A percentile compares a stretch with the other conserved stretches of the same genome.
Conservation (phyloP, 2,797 vertebrate species). For the Alcedo atthis region DNA sequence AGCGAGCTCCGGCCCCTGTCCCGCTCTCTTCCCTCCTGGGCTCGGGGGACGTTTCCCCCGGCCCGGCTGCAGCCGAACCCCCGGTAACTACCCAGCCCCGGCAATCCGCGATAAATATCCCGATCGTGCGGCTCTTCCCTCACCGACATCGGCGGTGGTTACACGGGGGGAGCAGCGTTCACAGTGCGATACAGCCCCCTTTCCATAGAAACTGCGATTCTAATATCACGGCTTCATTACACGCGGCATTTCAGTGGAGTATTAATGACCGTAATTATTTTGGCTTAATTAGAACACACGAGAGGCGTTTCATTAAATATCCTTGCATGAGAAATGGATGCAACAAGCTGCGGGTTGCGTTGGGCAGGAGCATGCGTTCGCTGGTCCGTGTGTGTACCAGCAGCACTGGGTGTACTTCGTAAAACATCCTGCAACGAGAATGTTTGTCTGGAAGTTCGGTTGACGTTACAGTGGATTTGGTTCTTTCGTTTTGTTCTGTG, state of each 20-base stretch:
- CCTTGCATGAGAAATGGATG: neutral
- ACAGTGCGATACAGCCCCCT: neutral
- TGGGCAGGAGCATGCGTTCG: neutral
- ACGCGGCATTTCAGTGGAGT: neutral
- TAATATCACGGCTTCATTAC: neutral
- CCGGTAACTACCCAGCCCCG: neutral
- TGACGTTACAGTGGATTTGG: neutral
- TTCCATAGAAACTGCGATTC: neutral
- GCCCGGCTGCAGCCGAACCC: neutral
- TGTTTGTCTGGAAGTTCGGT: neutral
- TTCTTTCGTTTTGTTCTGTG: neutral
- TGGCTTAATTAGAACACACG: constrained; percentile 36
- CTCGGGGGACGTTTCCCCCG: neutral
- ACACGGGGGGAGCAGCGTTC: neutral
- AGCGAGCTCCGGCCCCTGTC: neutral
- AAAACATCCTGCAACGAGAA: neutral
- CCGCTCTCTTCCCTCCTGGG: too few relatives aligned
- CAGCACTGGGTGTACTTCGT: neutral
- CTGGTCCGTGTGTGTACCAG: neutral
- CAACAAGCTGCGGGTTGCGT: neutral
- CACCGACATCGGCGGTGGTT: neutral
- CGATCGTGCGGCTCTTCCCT: neutral
- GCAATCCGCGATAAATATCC: neutral
- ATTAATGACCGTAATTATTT: constrained; percentile 34
- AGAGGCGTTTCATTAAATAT: constrained; percentile 7